Evolutionary conservation across 2,888 invertebrate species (phyloP).

Genomic region (Pinctada fucata): DNA sequence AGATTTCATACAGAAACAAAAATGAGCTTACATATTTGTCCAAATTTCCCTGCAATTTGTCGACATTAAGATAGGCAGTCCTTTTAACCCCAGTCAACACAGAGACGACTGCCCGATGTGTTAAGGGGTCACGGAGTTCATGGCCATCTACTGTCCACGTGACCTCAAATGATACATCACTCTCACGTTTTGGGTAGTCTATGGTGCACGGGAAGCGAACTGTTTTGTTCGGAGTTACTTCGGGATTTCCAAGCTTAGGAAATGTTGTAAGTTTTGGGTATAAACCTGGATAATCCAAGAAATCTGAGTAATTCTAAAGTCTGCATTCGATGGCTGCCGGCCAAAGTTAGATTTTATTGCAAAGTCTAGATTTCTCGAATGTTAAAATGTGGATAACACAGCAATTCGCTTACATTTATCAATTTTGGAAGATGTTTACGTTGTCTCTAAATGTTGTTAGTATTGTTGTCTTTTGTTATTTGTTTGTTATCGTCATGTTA

Average conservation of each 20-base stretch:
- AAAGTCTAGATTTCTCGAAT: too few species aligned
- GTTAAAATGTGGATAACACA: too few species aligned
- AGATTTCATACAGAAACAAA: too few species aligned
- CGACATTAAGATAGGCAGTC: conserved; percentile 26
- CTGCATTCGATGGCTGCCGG: too few species aligned
- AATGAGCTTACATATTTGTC: conserved; percentile 44
- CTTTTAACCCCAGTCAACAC: conserved; percentile 30
- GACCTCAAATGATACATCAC: conserved; percentile 31
- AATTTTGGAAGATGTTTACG: too few species aligned
- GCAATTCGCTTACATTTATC: too few species aligned
- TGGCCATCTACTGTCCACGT: conserved; percentile 38
- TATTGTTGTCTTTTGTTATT: too few species aligned
- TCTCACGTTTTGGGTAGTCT: conserved; percentile 21
- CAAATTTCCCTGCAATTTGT: conserved; percentile 22
- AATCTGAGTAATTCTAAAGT: too few species aligned
- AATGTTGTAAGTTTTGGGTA: conserved; percentile 35
- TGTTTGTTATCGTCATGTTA: too few species aligned
- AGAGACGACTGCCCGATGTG: conserved; percentile 21
- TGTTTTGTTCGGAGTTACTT: conserved; percentile 14
- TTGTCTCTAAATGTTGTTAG: too few species aligned
- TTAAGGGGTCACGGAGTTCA: conserved; percentile 11
- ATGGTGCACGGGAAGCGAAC: conserved; percentile 36
- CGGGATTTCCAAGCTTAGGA: conserved; percentile 21
- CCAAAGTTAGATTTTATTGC: too few species aligned
- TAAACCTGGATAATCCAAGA: conserved; percentile 3